phyloP scores from a whole-genome alignment of 2,113 vertebrate genomes.

The Hydropotes inermis region DNA sequence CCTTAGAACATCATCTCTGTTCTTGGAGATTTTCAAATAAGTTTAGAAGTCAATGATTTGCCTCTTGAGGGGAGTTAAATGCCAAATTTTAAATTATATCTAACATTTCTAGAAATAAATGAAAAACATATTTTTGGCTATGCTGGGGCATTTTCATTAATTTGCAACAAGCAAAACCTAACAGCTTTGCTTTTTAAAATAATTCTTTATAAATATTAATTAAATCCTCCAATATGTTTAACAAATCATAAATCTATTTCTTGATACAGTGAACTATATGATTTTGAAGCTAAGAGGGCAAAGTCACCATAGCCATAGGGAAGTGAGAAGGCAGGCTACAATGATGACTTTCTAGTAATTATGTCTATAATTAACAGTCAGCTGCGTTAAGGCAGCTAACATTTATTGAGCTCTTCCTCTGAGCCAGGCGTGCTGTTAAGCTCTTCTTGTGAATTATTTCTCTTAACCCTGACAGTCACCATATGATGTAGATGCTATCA shows the following conservation, averaged over 20 bases:
- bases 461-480: neutral
- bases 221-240: conserved; percentile 17
- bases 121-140: neutral
- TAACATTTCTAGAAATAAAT: conserved; percentile 52
- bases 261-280: neutral
- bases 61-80: neutral
- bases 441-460: neutral
- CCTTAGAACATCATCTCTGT: neutral
- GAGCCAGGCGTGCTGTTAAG: neutral
- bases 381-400: neutral
- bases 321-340: neutral
- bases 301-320: neutral
- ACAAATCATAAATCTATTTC: neutral
- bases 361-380: neutral
- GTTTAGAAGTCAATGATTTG: conserved; percentile 18
- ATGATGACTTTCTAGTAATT: neutral
- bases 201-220: conserved; percentile 40
- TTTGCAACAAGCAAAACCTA: conserved; percentile 21
- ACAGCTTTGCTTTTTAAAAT: neutral
- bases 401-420: neutral
- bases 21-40: conserved; percentile 7
- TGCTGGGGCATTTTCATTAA: conserved; percentile 18
- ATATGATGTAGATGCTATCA: neutral
- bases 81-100: conserved; percentile 24
- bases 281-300: neutral